Evolutionary conservation across 2,113 vertebrate genomes (phyloP).

Genomic region (Hymenochirus boettgeri): DNA sequence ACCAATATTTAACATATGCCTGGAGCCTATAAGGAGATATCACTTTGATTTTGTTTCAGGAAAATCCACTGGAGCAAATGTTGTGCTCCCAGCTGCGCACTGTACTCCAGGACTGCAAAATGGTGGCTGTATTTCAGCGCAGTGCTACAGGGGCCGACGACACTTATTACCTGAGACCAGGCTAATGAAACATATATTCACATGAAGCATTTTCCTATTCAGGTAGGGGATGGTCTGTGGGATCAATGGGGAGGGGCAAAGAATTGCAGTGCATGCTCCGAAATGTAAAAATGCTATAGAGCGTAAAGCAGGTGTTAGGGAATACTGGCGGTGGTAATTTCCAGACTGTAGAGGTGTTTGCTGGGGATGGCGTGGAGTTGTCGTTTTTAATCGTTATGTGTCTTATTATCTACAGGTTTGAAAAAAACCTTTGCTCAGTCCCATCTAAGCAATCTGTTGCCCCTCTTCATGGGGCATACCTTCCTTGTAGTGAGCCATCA

Average conservation of each 20-base stretch:
- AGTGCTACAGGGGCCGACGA: slow-evolving; percentile 64
- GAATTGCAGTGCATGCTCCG: too few relatives aligned
- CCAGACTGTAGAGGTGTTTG: too few relatives aligned
- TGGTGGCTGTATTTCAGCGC: slow-evolving; percentile 83
- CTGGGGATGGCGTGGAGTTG: too few relatives aligned
- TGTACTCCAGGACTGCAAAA: slow-evolving; percentile 66
- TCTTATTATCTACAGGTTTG: slow-evolving; percentile 59
- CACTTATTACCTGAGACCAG: slow-evolving; percentile 58
- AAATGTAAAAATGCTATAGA: too few relatives aligned
- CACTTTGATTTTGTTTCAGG: too few relatives aligned
- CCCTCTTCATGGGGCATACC: slow-evolving; percentile 76
- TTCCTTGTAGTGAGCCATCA: slow-evolving; percentile 79
- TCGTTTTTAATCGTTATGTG: too few relatives aligned
- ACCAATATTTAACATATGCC: too few relatives aligned
- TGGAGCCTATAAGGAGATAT: too few relatives aligned
- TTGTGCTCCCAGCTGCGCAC: slow-evolving; percentile 59
- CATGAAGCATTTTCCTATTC: slow-evolving; percentile 74
- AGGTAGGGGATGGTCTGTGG: too few relatives aligned
- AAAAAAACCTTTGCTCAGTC: slow-evolving; percentile 65
- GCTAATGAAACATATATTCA: slow-evolving; percentile 70
- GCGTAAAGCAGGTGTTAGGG: too few relatives aligned
- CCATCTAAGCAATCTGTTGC: slow-evolving; percentile 68
- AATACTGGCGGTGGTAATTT: too few relatives aligned
- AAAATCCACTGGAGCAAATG: slow-evolving; percentile 53
- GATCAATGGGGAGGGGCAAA: too few relatives aligned